Evolutionary conservation across 2,797 vertebrate species (phyloP).

Genomic region (Knipowitschia caucasica): DNA sequence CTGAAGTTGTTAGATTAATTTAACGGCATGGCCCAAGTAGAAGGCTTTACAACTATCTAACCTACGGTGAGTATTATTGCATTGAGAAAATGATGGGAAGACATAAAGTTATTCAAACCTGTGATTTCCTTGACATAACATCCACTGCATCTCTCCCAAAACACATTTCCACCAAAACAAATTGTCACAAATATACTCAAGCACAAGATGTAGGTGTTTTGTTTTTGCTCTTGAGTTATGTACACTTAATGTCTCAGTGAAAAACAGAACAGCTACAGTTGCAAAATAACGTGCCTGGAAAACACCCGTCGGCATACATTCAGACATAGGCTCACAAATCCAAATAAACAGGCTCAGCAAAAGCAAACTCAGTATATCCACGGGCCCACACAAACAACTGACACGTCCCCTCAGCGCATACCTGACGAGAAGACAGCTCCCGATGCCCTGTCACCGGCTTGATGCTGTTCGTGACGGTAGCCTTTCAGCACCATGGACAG

Average conservation of each 20-base stretch:
- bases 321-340: conserved; percentile 26
- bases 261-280: conserved; percentile 32
- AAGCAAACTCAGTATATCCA: conserved; percentile 57
- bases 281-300: conserved; percentile 38
- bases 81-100: neutral
- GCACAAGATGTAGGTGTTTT: neutral
- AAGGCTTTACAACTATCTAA: too few relatives aligned
- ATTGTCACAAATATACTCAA: neutral
- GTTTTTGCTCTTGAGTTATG: conserved; percentile 2
- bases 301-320: conserved; percentile 25
- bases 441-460: conserved; percentile 20
- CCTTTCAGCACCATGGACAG: conserved; percentile 33
- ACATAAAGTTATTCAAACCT: neutral
- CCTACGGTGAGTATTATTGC: too few relatives aligned
- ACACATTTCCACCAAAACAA: neutral
- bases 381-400: conserved; percentile 51
- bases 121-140: neutral
- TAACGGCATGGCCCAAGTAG: too few relatives aligned
- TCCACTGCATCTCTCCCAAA: neutral
- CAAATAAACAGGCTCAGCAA: conserved; percentile 49
- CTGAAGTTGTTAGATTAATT: too few relatives aligned
- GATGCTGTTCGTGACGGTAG: conserved; percentile 12
- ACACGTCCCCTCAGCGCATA: conserved; percentile 33
- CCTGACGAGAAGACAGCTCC: conserved; percentile 31
- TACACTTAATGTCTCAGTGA: conserved; percentile 29